These are phyloP conservation scores for Halictus ligatus DNA, from an alignment of 2,888 invertebrate species.

Conservation along the genomic window DNA sequence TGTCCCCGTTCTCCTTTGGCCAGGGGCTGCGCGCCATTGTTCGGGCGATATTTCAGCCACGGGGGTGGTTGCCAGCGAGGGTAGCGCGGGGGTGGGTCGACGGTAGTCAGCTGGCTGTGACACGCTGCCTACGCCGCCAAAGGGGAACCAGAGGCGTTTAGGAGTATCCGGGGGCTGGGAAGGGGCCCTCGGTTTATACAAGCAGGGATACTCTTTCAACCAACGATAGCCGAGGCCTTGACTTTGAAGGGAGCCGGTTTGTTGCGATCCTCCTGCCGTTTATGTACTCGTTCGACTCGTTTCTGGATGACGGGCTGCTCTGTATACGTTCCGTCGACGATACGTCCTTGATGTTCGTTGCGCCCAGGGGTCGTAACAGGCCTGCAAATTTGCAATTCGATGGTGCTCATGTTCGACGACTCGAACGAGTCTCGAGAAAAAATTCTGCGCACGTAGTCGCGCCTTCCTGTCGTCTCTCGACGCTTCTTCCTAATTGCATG, in stretches of 20 bases:
- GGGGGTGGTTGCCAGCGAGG: conserved; percentile 76
- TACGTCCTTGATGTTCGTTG: conserved; percentile 13
- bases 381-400: conserved; percentile 7
- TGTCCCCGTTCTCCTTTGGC: conserved; percentile 60
- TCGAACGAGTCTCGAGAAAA: neutral
- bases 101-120: conserved; percentile 84
- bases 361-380: neutral
- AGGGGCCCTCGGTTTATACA: conserved; percentile 75
- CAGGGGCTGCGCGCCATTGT: conserved; percentile 81
- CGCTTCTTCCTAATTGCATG: neutral
- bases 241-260: conserved; percentile 72
- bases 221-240: conserved; percentile 76
- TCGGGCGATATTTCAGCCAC: conserved; percentile 83
- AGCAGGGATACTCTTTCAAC: conserved; percentile 77
- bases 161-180: conserved; percentile 79
- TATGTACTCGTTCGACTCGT: conserved; percentile 37
- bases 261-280: conserved; percentile 50
- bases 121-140: conserved; percentile 83
- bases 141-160: conserved; percentile 82
- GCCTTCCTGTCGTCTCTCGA: neutral
- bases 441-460: neutral
- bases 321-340: conserved; percentile 2
- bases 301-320: conserved; percentile 1
- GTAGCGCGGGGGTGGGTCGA: conserved; percentile 68
- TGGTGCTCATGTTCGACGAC: neutral